Evolutionary conservation across 2,888 invertebrate genomes (phyloP), one percentile per base, ranked within the genome.

Genomic region (Spodoptera littoralis): DNA sequence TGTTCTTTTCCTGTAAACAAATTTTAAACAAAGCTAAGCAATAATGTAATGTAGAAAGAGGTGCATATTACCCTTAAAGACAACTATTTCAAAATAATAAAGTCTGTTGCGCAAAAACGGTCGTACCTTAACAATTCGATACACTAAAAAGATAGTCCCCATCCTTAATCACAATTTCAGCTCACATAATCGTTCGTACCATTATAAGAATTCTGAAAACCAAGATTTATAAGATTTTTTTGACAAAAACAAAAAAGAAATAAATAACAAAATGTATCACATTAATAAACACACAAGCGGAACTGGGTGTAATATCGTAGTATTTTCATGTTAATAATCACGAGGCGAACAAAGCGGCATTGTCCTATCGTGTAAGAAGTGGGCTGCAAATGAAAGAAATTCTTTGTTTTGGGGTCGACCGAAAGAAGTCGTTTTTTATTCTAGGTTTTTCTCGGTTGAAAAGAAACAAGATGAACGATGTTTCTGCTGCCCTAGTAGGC

Each of bases 361-460:
- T 90, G 89, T 90, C 81, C 73, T 64, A 71, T 73, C 82, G 84
- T 85, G 84, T 88, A 90, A 89, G 87, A 80, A 88, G 86, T 84
- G 84, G 81, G 73, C 71, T 84, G 74, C 72, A 74, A 88, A 86
- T 84, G 83, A 87, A 72, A 72, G 71, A 74, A 86, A 82, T 83
- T 80, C 82, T 83, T 90, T 88, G 88, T 90, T 88, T 86, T 77
- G 79, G 82, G 84, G 83, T 86, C 86, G 79, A 73, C 75, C 74
- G 77, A 84, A 77, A 77, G 72, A 51, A 79, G 52, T 78, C 70
- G 69, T 65, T 76, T 76, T 80, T 79, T 67, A 36, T 75, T 75
- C 73, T 76, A 70, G 61, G 44, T 64, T 59, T 73, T 57, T 75
- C 70, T 75, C 74, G 27, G 61, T 61, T 70, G 54, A 61, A 68